These are phyloP conservation scores for Napeogenes inachia DNA, from an alignment of 2,888 invertebrate species.

Conservation along the genomic window DNA sequence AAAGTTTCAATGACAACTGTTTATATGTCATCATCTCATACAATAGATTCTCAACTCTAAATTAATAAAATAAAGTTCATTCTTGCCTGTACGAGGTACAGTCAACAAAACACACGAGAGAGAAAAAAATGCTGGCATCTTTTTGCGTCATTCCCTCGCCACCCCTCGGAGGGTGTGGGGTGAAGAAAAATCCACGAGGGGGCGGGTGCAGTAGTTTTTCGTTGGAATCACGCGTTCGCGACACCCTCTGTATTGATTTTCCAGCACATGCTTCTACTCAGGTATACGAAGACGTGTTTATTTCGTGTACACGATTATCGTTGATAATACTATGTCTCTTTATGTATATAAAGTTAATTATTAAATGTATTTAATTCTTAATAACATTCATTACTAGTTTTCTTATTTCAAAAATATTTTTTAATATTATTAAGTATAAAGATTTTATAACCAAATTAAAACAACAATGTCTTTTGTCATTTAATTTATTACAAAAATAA, in stretches of 20 bases:
- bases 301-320: slow-evolving; percentile 7
- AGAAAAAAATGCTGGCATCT: slow-evolving; percentile 71
- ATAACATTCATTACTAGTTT: too few species aligned
- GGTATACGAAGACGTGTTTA: slow-evolving; percentile 43
- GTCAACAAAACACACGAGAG: slow-evolving; percentile 69
- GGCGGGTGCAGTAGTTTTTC: slow-evolving; percentile 69
- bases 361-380: too few species aligned
- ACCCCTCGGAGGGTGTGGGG: slow-evolving; percentile 59
- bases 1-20: slow-evolving; percentile 53
- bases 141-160: slow-evolving; percentile 65
- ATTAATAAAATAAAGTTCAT: slow-evolving; percentile 26
- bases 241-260: slow-evolving; percentile 74
- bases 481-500: too few species aligned
- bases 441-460: too few species aligned
- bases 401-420: too few species aligned
- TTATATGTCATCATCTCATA: slow-evolving; percentile 48
- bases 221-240: slow-evolving; percentile 73
- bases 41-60: slow-evolving; percentile 35
- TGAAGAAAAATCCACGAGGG: slow-evolving; percentile 61
- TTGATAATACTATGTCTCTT: too few species aligned
- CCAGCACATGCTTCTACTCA: slow-evolving; percentile 64
- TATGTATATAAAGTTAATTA: too few species aligned
- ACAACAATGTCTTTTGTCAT: too few species aligned
- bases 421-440: too few species aligned
- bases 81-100: slow-evolving; percentile 35